Conservation (phyloP, 2,797 vertebrate genomes). For the Perodicticus potto region DNA sequence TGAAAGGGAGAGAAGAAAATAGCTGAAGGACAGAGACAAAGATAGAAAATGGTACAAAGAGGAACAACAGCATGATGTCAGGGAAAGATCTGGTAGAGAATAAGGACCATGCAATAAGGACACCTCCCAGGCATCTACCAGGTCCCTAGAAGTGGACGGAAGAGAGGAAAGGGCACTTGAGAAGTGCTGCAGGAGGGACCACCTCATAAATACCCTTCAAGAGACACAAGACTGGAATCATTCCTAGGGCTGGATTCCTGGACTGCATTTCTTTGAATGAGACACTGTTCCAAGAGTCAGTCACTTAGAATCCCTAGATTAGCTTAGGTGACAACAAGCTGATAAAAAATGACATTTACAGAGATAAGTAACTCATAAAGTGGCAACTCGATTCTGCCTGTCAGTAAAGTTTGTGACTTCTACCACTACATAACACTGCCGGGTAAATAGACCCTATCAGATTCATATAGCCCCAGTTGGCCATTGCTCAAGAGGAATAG, state of each 20-base stretch:
- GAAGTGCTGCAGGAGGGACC: background rate
- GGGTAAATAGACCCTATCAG: background rate
- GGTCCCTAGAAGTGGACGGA: background rate
- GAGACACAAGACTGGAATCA: background rate
- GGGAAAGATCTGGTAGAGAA: background rate
- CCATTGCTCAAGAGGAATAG: background rate
- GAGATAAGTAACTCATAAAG: background rate
- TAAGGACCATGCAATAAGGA: background rate
- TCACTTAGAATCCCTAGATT: background rate
- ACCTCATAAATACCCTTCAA: background rate
- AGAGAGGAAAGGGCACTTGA: background rate
- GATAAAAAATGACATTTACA: constrained; percentile 1
- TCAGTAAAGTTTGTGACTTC: background rate
- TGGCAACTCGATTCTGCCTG: background rate
- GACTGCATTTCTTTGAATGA: background rate
- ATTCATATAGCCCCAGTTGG: background rate
- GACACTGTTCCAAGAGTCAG: background rate
- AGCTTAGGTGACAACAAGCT: background rate
- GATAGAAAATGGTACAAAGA: background rate
- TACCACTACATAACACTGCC: background rate
- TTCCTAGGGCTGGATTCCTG: background rate
- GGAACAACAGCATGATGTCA: background rate
- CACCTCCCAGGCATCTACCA: background rate
- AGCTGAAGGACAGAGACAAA: background rate
- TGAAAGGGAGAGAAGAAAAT: background rate